Evolutionary conservation across 2,888 invertebrate genomes (phyloP), one percentile per base, ranked within the genome.

Genomic region (Parnassius orleans): DNA sequence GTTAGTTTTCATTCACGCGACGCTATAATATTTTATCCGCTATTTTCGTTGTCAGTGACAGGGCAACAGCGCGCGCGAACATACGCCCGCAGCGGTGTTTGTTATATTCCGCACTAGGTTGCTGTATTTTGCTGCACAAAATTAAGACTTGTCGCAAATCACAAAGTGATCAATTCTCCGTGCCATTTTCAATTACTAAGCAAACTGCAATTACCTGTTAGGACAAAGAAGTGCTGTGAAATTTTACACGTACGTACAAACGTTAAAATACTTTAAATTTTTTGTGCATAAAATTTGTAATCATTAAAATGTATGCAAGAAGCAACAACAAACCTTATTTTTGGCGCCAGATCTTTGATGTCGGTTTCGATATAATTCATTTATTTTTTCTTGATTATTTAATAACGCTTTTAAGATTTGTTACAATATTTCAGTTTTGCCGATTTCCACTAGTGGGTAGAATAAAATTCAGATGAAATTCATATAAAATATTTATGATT

Each of bases 1-100:
- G 68, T 68, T 74, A 72, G 77, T 73, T 72, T 76, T 77, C 69
- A 69, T 67, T 66, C 66, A 41, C 65, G 33, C 59, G 57, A 63
- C 59, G 43, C 58, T 53, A 62, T 56, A 61, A 62, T 56, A 61
- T 66, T 59, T 79, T 84, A 82, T 81, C 79, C 71, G 77, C 77
- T 84, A 80, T 83, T 83, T 84, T 79, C 67, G 79, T 77, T 77
- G 80, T 83, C 83, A 84, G 84, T 84, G 75, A 70, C 77, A 79
- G 68, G 69, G 75, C 75, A 75, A 71, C 44, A 68, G 66, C 64
- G 71, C 71, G 72, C 78, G 78, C 68, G 82, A 65, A 69, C 70
- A 74, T 75, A 77, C 86, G 85, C 70, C 58, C 64, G 67, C 66
- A 64, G 60, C 59, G 55, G 61, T 65, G 54, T 66, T 66, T 63